phyloP scores from a whole-genome alignment of 2,113 vertebrate genomes.

The Pedetes capensis region DNA sequence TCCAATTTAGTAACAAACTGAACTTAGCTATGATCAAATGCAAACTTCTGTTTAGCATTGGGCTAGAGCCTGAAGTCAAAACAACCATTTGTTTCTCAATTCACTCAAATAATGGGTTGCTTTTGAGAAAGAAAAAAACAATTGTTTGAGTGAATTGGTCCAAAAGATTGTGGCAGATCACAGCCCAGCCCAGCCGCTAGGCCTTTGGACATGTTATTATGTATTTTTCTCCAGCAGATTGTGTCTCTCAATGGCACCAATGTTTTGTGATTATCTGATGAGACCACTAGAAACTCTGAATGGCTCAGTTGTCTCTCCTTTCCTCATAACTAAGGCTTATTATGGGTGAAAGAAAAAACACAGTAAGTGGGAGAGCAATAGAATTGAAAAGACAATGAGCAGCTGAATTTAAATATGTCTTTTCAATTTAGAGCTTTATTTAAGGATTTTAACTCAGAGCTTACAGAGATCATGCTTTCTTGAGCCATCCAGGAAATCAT shows the following conservation, averaged over 20 bases:
- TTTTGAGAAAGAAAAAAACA: constrained; percentile 48
- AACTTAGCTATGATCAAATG: not conserved
- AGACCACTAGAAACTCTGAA: constrained; percentile 62
- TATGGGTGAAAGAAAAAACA: constrained; percentile 53
- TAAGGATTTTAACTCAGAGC: constrained; percentile 35
- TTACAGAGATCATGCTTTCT: constrained; percentile 58
- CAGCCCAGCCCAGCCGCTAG: not conserved
- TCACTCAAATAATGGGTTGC: constrained; percentile 20
- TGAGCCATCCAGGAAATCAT: constrained; percentile 60
- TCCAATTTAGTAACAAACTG: constrained; percentile 26
- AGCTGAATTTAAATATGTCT: constrained; percentile 66
- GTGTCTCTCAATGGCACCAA: constrained; percentile 31
- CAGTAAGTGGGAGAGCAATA: constrained; percentile 55
- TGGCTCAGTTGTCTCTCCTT: constrained; percentile 59
- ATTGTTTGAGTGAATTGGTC: constrained; percentile 40
- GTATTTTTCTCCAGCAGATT: not conserved
- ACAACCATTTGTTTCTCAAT: constrained; percentile 49
- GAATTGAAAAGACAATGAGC: constrained; percentile 65
- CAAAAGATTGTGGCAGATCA: not conserved
- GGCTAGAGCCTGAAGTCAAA: constrained; percentile 19
- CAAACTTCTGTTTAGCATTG: constrained; percentile 9
- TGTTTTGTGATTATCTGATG: constrained; percentile 72
- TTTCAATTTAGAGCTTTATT: constrained; percentile 69
- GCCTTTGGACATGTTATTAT: not conserved
- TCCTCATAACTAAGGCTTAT: constrained; percentile 61